Evolutionary conservation across 2,797 vertebrate genomes (phyloP).

Genomic region (Muraenolepis orangiensis): DNA sequence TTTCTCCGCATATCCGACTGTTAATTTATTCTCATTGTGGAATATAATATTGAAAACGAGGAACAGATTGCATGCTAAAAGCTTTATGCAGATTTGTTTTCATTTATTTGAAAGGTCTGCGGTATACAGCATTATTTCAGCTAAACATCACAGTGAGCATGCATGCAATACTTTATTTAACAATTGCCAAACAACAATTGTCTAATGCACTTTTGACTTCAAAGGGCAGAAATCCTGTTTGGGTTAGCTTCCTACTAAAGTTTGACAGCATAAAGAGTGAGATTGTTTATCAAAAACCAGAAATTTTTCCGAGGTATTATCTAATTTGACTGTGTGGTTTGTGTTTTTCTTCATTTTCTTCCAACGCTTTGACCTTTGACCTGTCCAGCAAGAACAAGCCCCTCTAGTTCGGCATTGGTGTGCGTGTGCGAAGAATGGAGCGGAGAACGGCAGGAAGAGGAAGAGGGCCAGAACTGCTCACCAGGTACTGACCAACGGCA

Average conservation of each 20-base stretch:
- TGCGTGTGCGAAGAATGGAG: too few relatives aligned
- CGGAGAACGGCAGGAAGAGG: too few relatives aligned
- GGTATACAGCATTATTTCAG: not conserved
- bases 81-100: not conserved
- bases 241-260: too few relatives aligned
- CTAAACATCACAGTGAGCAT: not conserved
- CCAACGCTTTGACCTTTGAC: too few relatives aligned
- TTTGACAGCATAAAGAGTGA: too few relatives aligned
- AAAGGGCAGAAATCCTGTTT: too few relatives aligned
- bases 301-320: not conserved
- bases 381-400: too few relatives aligned
- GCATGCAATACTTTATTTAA: not conserved
- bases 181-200: not conserved
- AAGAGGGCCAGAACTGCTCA: too few relatives aligned
- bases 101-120: not conserved
- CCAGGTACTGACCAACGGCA: too few relatives aligned
- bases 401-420: too few relatives aligned
- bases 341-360: not conserved
- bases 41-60: too few relatives aligned
- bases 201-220: not conserved
- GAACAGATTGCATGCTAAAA: not conserved
- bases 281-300: not conserved
- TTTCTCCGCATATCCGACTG: constrained; percentile 29
- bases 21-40: not conserved
- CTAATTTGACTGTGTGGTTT: not conserved